Conservation (phyloP, 2,797 vertebrate genomes). For the Chelon auratus region DNA sequence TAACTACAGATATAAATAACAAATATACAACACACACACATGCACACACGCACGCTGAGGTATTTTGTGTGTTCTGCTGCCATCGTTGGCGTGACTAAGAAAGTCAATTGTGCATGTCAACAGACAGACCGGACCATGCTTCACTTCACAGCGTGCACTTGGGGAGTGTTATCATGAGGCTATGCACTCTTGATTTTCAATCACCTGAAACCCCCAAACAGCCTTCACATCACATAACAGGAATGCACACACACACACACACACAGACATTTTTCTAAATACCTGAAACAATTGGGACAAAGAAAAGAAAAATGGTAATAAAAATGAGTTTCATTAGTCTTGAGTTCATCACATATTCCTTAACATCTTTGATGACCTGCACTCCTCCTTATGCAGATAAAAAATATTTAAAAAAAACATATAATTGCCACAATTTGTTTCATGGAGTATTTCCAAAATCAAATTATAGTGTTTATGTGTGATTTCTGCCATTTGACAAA, state of each 20-base stretch:
- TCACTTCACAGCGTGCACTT: constrained; percentile 50
- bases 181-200: constrained; percentile 57
- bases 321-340: neutral
- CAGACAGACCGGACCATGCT: constrained; percentile 57
- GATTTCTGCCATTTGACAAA: constrained; percentile 17
- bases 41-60: constrained; percentile 21
- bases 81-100: constrained; percentile 45
- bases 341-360: neutral
- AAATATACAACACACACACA: constrained; percentile 5
- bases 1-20: constrained; percentile 39
- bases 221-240: constrained; percentile 23
- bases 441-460: constrained; percentile 9
- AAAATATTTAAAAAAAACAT: no score
- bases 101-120: constrained; percentile 60
- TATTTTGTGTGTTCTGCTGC: constrained; percentile 46
- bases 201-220: constrained; percentile 68
- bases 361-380: neutral
- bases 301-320: neutral
- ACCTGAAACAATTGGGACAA: neutral
- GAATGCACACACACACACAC: constrained; percentile 10
- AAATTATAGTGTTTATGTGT: constrained; percentile 1
- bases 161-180: constrained; percentile 48
- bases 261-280: neutral
- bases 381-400: neutral
- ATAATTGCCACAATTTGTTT: neutral